Evolutionary conservation across 2,888 invertebrate species (phyloP), one percentile per base, ranked within the genome.

Genomic region (Tipula vernalis): DNA sequence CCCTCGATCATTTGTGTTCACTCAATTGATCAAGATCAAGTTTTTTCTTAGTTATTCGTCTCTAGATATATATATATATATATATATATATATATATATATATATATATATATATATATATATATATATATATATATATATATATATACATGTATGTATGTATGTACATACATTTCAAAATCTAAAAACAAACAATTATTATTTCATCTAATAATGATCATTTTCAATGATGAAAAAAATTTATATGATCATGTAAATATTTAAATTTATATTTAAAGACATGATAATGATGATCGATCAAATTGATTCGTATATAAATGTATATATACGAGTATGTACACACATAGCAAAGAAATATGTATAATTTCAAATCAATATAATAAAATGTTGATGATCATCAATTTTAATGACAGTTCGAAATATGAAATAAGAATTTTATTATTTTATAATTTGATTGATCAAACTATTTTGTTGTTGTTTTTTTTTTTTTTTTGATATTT

Each of bases 181-280:
- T 28, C 71, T 71, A 71, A 71, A 71, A 71, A 71, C 71, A 71
- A 71, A 71, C 71, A 71, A 71, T 71, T 71, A 71, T 71, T 71
- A 71, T 71, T 71, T 71, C 71, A 71, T 71, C 71, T 71, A 71
- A 71, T 71, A 71, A 71, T 71, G 71, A 71, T 71, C 71, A 71
- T 71, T 71, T 71, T 71, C 71, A 28, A 71, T 71, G 71, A 71
- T 71, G 71, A 71, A 71, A 71, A 71, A 71, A 71, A 71, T 71
- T 18, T 71, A 71, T 71, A 71, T 71, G 71, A 71, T 71, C 71
- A 71, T 71, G 71, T 71, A 71, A 71, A 71, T 71, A 71, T 71
- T 71, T 71, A 71, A 71, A 71, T 71, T 71, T 71, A 71, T 71
- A 71, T 71, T 71, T 71, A 71, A 71, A 71, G 71, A 71, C 71